These are phyloP conservation scores for Plagiodera versicolora DNA, from an alignment of 2,888 invertebrate species.

Conservation along the genomic window DNA sequence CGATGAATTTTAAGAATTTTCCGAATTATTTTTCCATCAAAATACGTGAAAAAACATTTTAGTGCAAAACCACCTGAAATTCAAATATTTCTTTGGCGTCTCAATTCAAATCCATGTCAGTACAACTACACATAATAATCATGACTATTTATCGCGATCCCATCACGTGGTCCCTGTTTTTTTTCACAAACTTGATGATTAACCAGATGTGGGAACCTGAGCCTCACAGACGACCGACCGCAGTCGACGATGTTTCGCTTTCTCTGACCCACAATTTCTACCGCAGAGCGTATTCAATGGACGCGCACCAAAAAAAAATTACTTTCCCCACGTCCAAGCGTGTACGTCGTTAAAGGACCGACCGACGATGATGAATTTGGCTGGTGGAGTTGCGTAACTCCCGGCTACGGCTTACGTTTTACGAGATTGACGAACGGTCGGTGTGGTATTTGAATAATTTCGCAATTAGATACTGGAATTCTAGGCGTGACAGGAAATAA, in stretches of 20 bases:
- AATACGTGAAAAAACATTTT: too few species aligned
- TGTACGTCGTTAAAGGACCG: background rate
- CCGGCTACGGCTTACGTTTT: background rate
- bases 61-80: too few species aligned
- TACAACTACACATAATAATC: too few species aligned
- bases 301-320: conserved; percentile 23
- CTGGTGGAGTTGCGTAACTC: background rate
- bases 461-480: background rate
- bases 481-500: background rate
- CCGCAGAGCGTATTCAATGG: conserved; percentile 11
- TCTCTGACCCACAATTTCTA: conserved; percentile 34
- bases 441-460: background rate
- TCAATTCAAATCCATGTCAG: too few species aligned
- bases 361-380: background rate
- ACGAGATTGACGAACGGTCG: conserved; percentile 5
- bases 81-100: too few species aligned
- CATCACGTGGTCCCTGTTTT: too few species aligned
- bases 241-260: conserved; percentile 27
- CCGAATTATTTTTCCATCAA: too few species aligned
- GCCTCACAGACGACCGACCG: conserved; percentile 10
- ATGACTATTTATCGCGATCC: too few species aligned
- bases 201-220: conserved; percentile 12
- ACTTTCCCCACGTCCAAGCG: conserved; percentile 29
- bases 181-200: too few species aligned
- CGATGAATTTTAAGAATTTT: too few species aligned